These are phyloP conservation scores for Petromus typicus DNA, from an alignment of 2,113 vertebrate genomes.

Conservation along the genomic window DNA sequence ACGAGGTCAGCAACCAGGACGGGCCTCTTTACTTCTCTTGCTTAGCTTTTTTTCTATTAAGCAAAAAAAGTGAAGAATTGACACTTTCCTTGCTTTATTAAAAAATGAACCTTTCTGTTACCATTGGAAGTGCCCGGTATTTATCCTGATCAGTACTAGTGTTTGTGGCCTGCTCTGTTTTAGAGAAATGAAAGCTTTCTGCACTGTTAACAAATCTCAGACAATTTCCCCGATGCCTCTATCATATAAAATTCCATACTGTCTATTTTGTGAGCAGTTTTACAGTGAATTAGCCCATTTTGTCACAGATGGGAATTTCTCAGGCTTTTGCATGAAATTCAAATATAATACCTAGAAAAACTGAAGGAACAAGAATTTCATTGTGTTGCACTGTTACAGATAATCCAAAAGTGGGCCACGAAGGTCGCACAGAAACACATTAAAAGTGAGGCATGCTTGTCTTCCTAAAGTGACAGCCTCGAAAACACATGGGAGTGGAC, in stretches of 20 bases:
- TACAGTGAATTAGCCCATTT: constrained; percentile 23
- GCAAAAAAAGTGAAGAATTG: neutral
- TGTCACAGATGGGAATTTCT: neutral
- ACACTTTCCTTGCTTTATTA: constrained; percentile 4
- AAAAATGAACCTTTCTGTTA: neutral
- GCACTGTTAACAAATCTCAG: constrained; percentile 21
- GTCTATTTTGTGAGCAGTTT: constrained; percentile 44
- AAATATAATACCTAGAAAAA: neutral
- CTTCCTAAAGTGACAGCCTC: neutral
- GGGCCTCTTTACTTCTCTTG: neutral
- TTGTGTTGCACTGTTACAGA: neutral
- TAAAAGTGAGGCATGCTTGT: neutral
- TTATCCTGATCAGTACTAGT: neutral
- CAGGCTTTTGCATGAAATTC: neutral
- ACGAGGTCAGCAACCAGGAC: neutral
- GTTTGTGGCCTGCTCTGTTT: neutral
- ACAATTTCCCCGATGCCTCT: constrained; percentile 16
- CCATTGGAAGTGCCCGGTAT: neutral
- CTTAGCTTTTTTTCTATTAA: neutral
- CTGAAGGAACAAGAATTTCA: neutral
- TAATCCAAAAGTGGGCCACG: neutral
- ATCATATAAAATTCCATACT: neutral
- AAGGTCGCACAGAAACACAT: neutral
- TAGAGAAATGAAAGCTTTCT: constrained; percentile 18
- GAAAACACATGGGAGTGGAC: neutral